Conservation (phyloP, 2,113 vertebrate genomes). For the Tylochromis polylepis region DNA sequence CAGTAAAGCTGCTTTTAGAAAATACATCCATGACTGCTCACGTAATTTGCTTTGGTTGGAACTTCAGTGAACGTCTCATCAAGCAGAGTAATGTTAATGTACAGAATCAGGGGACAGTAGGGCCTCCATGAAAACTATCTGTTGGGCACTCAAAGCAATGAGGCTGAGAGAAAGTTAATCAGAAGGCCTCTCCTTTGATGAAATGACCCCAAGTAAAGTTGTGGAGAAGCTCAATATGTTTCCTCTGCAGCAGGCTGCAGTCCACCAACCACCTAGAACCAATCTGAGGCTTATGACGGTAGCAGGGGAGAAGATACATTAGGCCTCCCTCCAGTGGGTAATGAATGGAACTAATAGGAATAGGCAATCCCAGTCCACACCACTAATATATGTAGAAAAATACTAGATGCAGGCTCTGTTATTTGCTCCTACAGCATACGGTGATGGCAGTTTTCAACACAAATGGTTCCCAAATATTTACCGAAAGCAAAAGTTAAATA, state of each 20-base stretch:
- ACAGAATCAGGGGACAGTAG: constrained; percentile 49
- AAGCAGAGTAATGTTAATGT: constrained; percentile 56
- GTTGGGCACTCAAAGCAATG: constrained; percentile 59
- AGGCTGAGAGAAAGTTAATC: constrained; percentile 71
- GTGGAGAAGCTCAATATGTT: constrained; percentile 64
- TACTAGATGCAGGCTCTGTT: constrained; percentile 23
- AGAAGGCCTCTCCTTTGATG: constrained; percentile 56
- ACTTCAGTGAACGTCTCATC: constrained; percentile 53
- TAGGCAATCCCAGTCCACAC: constrained; percentile 47
- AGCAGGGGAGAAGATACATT: constrained; percentile 68
- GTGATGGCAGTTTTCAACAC: neutral
- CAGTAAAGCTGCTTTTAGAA: neutral
- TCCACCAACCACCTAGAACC: constrained; percentile 65
- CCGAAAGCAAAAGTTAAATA: neutral
- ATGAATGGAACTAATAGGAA: constrained; percentile 75
- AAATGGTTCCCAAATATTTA: neutral
- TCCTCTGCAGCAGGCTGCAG: constrained; percentile 56
- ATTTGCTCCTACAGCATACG: constrained; percentile 11
- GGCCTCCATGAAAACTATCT: constrained; percentile 44
- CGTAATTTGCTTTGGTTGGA: constrained; percentile 39
- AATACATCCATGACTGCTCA: constrained; percentile 22
- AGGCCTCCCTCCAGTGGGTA: constrained; percentile 64
- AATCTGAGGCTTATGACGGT: constrained; percentile 71
- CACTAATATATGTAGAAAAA: constrained; percentile 59
- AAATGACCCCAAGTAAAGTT: constrained; percentile 70